Evolutionary conservation across 2,113 vertebrate species (phyloP).

Genomic region (Cebus imitator): DNA sequence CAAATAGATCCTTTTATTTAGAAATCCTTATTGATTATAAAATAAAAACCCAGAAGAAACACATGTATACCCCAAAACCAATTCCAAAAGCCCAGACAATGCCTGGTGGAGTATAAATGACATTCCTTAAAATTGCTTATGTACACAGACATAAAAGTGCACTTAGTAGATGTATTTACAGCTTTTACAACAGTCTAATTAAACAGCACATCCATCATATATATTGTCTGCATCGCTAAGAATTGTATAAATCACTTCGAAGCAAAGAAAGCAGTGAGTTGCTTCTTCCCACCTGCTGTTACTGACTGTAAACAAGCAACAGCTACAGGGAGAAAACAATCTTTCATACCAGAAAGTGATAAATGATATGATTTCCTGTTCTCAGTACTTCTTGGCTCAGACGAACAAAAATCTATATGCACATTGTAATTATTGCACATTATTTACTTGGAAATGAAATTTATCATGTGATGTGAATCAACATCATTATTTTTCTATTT

Average conservation of each 20-base stretch:
- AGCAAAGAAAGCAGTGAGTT: neutral
- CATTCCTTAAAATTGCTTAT: constrained; percentile 65
- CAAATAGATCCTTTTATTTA: constrained; percentile 7
- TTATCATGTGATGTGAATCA: neutral
- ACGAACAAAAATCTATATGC: neutral
- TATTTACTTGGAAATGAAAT: neutral
- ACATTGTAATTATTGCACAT: neutral
- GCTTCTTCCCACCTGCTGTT: constrained; percentile 15
- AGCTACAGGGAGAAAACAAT: constrained; percentile 10
- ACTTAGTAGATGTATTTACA: constrained; percentile 75
- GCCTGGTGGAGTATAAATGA: constrained; percentile 1
- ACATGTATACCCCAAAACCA: neutral
- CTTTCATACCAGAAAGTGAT: constrained; percentile 34
- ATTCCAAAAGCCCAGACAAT: constrained; percentile 47
- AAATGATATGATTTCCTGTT: constrained; percentile 52
- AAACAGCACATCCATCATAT: constrained; percentile 63
- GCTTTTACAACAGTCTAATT: constrained; percentile 72
- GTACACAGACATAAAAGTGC: constrained; percentile 66
- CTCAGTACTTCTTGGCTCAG: neutral
- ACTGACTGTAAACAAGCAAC: constrained; percentile 28
- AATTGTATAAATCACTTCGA: constrained; percentile 65
- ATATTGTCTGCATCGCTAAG: constrained; percentile 47
- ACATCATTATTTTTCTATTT: neutral
- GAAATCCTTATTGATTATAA: constrained; percentile 48
- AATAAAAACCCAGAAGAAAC: neutral